Evolutionary conservation across 2,113 vertebrate genomes (phyloP).

Genomic region (Sphaerodactylus townsendi): DNA sequence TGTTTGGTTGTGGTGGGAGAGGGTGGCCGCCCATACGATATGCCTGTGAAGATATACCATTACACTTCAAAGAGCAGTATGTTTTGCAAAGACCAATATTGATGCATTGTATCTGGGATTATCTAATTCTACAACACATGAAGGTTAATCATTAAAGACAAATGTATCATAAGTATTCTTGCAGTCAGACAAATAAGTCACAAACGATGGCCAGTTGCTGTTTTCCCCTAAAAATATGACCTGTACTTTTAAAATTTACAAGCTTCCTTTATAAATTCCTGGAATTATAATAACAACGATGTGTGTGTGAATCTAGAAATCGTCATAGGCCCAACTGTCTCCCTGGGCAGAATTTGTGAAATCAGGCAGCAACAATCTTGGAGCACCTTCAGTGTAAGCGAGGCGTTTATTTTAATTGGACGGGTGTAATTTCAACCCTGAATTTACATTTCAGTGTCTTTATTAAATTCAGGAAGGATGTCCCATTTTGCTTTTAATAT

Average conservation of each 20-base stretch:
- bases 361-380: neutral
- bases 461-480: neutral
- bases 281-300: neutral
- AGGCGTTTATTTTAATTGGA: neutral
- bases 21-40: too few relatives aligned
- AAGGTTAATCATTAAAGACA: neutral
- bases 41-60: too few relatives aligned
- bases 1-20: too few relatives aligned
- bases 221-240: too few relatives aligned
- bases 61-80: too few relatives aligned
- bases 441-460: neutral
- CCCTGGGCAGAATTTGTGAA: too few relatives aligned
- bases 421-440: neutral
- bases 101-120: neutral
- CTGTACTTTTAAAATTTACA: neutral
- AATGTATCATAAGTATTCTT: neutral
- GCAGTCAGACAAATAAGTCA: neutral
- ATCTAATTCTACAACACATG: neutral
- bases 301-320: neutral
- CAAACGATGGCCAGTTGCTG: neutral
- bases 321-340: too few relatives aligned
- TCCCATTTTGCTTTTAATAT: neutral
- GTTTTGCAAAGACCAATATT: too few relatives aligned
- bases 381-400: neutral
- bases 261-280: neutral